phyloP scores from a whole-genome alignment of 2,797 vertebrate genomes.

The Artibeus lituratus region DNA sequence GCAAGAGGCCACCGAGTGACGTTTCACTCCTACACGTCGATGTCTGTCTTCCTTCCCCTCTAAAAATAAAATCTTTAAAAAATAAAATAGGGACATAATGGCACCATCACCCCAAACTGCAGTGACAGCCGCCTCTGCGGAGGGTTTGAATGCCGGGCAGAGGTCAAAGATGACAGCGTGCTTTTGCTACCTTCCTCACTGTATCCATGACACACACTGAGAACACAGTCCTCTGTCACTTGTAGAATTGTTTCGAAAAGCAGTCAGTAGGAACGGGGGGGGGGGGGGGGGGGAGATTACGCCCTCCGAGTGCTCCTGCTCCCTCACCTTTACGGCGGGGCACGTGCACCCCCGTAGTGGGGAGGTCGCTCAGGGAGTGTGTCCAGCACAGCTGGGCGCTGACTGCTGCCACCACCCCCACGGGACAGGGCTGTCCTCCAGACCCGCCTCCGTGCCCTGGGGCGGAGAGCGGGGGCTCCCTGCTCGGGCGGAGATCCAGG shows the following conservation, averaged over 20 bases:
- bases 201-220: fast-evolving
- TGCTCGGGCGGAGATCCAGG: neutral
- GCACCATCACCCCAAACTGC: neutral
- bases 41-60: too few relatives aligned
- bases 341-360: fast-evolving
- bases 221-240: neutral
- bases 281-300: neutral
- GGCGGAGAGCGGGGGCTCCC: neutral
- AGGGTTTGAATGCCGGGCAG: neutral
- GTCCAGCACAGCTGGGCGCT: neutral
- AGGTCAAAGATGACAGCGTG: fast-evolving
- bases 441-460: too few relatives aligned
- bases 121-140: neutral
- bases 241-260: neutral
- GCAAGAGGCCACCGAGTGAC: neutral
- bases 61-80: neutral
- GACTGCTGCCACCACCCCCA: fast-evolving
- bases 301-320: fast-evolving
- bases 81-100: neutral
- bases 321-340: neutral
- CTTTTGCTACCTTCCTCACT: fast-evolving
- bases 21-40: neutral
- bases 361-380: fast-evolving
- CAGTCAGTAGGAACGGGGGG: fast-evolving
- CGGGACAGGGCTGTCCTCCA: fast-evolving